Evolutionary conservation across 92 coral and sea anemone genomes (phyloP).

Genomic region (Montipora capitata): DNA sequence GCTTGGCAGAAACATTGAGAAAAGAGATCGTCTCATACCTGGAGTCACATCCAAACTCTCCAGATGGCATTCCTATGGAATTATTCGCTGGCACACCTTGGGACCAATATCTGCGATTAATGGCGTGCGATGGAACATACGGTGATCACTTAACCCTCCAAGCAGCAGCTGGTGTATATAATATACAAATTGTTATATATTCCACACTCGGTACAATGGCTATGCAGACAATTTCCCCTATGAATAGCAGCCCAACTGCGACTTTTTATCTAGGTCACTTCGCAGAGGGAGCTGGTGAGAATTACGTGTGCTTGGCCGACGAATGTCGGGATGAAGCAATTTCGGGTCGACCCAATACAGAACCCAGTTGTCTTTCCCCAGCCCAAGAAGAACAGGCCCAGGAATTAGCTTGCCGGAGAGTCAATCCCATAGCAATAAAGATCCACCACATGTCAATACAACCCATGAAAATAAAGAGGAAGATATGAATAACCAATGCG

Average conservation of each 20-base stretch:
- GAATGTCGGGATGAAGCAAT: conserved; percentile 22
- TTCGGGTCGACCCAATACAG: conserved; percentile 1
- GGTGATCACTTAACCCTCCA: conserved; percentile 71
- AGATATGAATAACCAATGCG: conserved; percentile 26
- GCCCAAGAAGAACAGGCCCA: conserved; percentile 1
- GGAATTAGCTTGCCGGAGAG: neutral
- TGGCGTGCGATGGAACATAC: conserved; percentile 50
- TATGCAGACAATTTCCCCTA: conserved; percentile 7
- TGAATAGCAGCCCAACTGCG: conserved; percentile 15
- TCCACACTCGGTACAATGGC: neutral
- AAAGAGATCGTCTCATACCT: conserved; percentile 7
- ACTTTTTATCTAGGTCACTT: conserved; percentile 20
- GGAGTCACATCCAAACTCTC: conserved; percentile 30
- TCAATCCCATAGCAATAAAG: conserved; percentile 14
- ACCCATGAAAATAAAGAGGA: conserved; percentile 21
- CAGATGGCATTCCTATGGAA: conserved; percentile 22
- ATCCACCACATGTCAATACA: conserved; percentile 12
- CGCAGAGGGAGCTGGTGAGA: conserved; percentile 21
- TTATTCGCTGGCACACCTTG: conserved; percentile 38
- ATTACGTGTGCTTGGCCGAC: conserved; percentile 31
- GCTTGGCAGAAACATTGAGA: conserved; percentile 11
- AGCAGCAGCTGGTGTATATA: conserved; percentile 48
- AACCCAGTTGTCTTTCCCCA: conserved; percentile 20
- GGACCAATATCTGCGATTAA: conserved; percentile 36
- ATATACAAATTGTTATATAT: neutral